These are phyloP conservation scores for Enteromius mattozi DNA, from an alignment of 2,797 vertebrate genomes.

Conservation along the genomic window DNA sequence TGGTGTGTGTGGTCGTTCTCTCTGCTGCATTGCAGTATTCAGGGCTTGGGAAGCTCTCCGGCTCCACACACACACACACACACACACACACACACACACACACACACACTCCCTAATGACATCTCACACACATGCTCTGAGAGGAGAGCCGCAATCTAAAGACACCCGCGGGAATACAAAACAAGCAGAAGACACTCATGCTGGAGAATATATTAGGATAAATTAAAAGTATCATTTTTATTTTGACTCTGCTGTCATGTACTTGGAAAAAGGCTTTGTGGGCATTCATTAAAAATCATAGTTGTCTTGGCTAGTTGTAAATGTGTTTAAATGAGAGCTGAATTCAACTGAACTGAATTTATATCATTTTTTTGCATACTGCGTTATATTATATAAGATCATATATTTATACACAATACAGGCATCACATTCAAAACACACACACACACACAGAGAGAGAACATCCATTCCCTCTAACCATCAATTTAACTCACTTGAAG, in stretches of 20 bases:
- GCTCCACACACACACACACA: too few species aligned
- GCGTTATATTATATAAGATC: background rate
- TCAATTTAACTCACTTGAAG: conserved; percentile 29
- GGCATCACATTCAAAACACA: background rate
- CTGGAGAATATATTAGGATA: background rate
- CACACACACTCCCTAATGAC: conserved; percentile 24
- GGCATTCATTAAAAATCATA: background rate
- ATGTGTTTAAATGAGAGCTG: background rate
- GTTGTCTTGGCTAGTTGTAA: background rate
- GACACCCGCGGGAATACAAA: conserved; percentile 19
- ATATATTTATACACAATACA: background rate
- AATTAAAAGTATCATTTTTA: background rate
- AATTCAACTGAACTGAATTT: background rate
- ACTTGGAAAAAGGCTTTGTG: background rate
- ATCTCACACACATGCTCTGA: conserved; percentile 11
- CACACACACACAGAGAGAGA: background rate
- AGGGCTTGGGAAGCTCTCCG: conserved; percentile 14
- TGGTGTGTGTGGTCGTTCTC: conserved; percentile 40
- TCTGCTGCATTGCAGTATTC: conserved; percentile 64
- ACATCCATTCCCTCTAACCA: background rate
- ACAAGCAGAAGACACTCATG: background rate
- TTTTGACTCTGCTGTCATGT: background rate
- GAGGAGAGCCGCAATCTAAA: conserved; percentile 29
- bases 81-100: too few species aligned
- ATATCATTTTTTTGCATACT: background rate